Conservation (phyloP, 2,113 vertebrate genomes). For the Laterallus jamaicensis region DNA sequence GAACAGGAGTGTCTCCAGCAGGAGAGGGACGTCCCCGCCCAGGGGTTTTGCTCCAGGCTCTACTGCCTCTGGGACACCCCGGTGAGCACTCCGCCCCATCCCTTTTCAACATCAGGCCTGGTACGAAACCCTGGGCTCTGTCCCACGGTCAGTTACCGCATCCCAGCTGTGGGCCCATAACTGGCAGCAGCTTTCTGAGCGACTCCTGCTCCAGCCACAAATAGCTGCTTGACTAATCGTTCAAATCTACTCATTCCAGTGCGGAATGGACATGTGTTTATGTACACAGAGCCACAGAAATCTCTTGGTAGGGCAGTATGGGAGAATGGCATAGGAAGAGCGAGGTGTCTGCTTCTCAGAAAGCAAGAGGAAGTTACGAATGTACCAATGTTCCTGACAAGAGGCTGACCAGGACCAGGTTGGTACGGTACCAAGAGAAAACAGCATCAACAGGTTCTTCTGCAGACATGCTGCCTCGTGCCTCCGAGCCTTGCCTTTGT, state of each 20-base stretch:
- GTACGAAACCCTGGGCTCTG: neutral
- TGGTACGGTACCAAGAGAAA: neutral
- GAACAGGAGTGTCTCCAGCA: neutral
- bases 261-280: rapidly evolving
- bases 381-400: neutral
- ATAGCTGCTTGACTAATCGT: rapidly evolving
- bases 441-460: neutral
- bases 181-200: neutral
- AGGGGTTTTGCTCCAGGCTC: neutral
- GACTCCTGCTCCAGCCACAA: rapidly evolving
- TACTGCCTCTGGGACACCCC: neutral
- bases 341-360: neutral
- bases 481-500: neutral
- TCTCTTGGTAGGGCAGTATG: neutral
- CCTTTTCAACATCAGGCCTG: rapidly evolving
- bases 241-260: rapidly evolving
- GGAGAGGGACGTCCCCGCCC: neutral
- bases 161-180: neutral
- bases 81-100: rapidly evolving
- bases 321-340: neutral
- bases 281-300: neutral
- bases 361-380: neutral
- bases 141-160: rapidly evolving
- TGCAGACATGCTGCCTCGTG: neutral
- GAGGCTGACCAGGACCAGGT: neutral